Conservation (phyloP, 2,888 invertebrate species). For the Xestia rhomboidea region DNA sequence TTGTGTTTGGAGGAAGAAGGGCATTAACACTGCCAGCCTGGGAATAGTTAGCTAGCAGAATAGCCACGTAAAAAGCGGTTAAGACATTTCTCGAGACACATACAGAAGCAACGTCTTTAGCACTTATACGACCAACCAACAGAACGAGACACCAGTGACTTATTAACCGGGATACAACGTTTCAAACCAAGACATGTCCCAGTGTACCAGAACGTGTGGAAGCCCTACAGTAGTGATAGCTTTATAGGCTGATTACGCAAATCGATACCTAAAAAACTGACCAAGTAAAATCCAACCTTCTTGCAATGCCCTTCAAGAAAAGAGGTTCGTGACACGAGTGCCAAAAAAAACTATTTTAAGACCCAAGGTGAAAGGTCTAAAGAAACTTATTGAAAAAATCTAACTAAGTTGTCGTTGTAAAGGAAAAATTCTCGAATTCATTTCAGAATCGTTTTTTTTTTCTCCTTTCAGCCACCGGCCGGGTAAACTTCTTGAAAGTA, state of each 20-base stretch:
- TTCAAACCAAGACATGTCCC: too few relatives aligned
- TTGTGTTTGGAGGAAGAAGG: too few relatives aligned
- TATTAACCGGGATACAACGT: too few relatives aligned
- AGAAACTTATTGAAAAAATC: constrained; percentile 3
- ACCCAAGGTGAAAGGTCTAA: constrained; percentile 3
- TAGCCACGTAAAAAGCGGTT: too few relatives aligned
- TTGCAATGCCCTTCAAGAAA: background rate
- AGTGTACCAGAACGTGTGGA: too few relatives aligned
- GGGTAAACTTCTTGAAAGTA: constrained; percentile 38
- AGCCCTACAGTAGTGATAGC: too few relatives aligned
- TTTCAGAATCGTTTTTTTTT: constrained; percentile 12
- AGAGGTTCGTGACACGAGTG: constrained; percentile 1
- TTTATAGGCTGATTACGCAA: background rate
- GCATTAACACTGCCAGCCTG: background rate
- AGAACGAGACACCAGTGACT: background rate
- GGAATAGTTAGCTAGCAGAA: background rate
- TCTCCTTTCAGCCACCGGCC: constrained; percentile 7
- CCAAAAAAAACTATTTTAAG: constrained; percentile 9
- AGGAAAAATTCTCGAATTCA: constrained; percentile 1
- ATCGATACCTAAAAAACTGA: background rate
- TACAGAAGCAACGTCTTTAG: background rate
- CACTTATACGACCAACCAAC: background rate
- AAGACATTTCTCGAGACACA: background rate
- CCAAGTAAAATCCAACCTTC: background rate
- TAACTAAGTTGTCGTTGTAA: background rate